A percentile compares a stretch with the other conserved stretches of the same genome.
Conservation (phyloP, 2,113 vertebrate genomes). For the Panurus biarmicus region DNA sequence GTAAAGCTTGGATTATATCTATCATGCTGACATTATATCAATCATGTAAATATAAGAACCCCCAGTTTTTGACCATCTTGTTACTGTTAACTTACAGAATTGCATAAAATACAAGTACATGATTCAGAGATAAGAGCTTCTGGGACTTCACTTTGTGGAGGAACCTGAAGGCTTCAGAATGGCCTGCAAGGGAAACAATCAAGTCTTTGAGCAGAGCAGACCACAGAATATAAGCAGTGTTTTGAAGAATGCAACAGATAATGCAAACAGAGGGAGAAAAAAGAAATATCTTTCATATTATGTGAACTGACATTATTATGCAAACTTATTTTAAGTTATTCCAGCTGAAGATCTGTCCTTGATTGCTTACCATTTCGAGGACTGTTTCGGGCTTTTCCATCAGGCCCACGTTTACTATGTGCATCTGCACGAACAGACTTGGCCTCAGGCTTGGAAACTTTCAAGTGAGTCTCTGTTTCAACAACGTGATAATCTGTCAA, state of each 20-base stretch:
- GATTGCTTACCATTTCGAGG: slow-evolving; percentile 67
- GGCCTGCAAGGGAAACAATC: slow-evolving; percentile 48
- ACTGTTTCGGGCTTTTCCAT: slow-evolving; percentile 66
- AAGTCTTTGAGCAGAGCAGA: not conserved
- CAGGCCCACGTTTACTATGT: slow-evolving; percentile 62
- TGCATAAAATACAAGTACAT: slow-evolving; percentile 82
- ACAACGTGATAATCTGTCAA: slow-evolving; percentile 70
- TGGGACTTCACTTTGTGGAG: slow-evolving; percentile 62
- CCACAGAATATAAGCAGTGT: not conserved
- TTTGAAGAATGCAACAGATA: not conserved
- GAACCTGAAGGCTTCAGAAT: slow-evolving; percentile 43
- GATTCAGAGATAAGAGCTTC: slow-evolving; percentile 74
- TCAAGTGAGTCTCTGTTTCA: slow-evolving; percentile 75
- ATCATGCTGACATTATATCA: not conserved
- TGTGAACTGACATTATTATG: not conserved
- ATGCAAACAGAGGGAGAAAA: not conserved
- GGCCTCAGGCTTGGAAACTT: slow-evolving; percentile 69
- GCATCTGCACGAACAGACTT: slow-evolving; percentile 69
- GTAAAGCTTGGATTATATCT: not conserved
- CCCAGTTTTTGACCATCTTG: not conserved
- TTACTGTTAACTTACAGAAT: slow-evolving; percentile 78
- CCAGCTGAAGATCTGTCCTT: not conserved
- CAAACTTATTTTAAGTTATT: not conserved
- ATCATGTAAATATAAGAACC: not conserved
- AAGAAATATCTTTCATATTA: not conserved